phyloP scores from a whole-genome alignment of 2,888 invertebrate genomes.

The Proisotoma minuta region DNA sequence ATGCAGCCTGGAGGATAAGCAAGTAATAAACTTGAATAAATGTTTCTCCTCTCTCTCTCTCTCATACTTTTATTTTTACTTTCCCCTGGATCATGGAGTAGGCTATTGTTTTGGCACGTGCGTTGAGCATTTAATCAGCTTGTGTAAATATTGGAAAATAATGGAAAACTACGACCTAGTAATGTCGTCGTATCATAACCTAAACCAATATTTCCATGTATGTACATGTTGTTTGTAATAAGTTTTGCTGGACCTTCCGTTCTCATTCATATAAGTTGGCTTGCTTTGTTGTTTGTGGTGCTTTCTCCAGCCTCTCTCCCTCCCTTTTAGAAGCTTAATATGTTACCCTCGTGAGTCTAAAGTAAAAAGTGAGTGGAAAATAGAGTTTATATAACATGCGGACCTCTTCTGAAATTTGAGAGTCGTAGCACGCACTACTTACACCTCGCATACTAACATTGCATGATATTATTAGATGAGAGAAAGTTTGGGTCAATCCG shows the following conservation, averaged over 20 bases:
- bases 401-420: too few species aligned
- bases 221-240: too few species aligned
- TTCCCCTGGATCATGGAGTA: slow-evolving; percentile 12
- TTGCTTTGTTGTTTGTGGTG: too few species aligned
- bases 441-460: neutral
- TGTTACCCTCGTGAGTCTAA: slow-evolving; percentile 1
- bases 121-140: slow-evolving; percentile 47
- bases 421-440: neutral
- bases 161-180: slow-evolving; percentile 45
- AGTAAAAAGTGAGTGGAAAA: neutral
- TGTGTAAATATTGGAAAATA: slow-evolving; percentile 48
- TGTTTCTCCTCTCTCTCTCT: neutral
- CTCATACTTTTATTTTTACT: neutral
- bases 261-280: too few species aligned
- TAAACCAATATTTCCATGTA: too few species aligned
- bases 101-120: slow-evolving; percentile 47
- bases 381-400: neutral
- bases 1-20: slow-evolving; percentile 17
- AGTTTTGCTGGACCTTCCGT: too few species aligned
- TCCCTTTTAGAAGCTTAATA: too few species aligned
- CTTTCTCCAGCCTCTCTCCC: too few species aligned
- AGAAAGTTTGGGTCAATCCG: neutral
- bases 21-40: slow-evolving; percentile 5
- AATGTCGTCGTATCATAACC: slow-evolving; percentile 45
- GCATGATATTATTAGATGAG: neutral